phyloP scores from a whole-genome alignment of 1,140 invertebrate genomes.

The Pinna nobilis region DNA sequence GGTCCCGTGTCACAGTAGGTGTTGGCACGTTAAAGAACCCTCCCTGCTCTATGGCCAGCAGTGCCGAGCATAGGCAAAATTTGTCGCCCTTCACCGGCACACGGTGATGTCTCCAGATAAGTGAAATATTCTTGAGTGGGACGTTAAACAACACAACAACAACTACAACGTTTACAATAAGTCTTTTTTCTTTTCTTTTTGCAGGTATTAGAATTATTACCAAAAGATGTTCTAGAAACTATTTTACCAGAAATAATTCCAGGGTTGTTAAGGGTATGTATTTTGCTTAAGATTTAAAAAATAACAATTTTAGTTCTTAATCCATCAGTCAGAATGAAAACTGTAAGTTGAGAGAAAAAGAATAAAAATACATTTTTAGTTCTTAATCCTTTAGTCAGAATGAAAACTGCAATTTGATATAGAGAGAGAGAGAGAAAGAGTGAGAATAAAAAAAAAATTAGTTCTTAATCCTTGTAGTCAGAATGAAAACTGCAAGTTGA shows the following conservation, averaged over 20 bases:
- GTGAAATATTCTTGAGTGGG: too few relatives aligned
- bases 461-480: too few relatives aligned
- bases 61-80: too few relatives aligned
- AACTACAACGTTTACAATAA: too few relatives aligned
- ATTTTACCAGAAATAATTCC: conserved; percentile 87
- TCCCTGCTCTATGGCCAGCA: too few relatives aligned
- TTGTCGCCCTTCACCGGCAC: too few relatives aligned
- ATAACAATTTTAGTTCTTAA: neutral
- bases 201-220: conserved; percentile 67
- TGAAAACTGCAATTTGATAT: neutral
- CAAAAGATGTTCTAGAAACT: conserved; percentile 80
- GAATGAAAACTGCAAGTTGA: too few relatives aligned
- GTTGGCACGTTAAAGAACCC: too few relatives aligned
- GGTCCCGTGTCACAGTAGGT: too few relatives aligned
- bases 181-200: conserved; percentile 13
- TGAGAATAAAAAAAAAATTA: neutral
- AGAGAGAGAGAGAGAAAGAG: neutral
- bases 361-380: neutral
- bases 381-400: neutral
- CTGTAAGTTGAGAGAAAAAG: neutral
- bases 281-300: neutral
- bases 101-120: too few relatives aligned
- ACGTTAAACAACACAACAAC: too few relatives aligned
- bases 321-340: neutral
- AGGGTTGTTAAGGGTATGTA: conserved; percentile 86